Conservation (phyloP, 2,888 invertebrate genomes). For the Hedya salicella region DNA sequence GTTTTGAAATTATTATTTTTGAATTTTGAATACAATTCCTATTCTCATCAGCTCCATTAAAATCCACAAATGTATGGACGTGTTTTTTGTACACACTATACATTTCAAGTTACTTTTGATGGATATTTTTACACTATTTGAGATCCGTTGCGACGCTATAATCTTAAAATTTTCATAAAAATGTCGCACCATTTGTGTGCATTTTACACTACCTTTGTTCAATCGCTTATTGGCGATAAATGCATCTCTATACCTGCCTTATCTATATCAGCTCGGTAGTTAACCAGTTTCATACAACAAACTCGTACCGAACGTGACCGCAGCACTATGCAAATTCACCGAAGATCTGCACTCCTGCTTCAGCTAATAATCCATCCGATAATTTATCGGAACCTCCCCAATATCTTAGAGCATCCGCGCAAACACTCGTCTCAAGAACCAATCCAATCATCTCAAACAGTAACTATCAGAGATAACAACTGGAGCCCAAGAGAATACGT, state of each 20-base stretch:
- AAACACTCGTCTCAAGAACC: conserved; percentile 70
- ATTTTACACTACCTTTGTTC: not conserved
- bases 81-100: no score
- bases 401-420: conserved; percentile 38
- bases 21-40: no score
- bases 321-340: conserved; percentile 27
- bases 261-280: conserved; percentile 13
- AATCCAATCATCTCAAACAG: conserved; percentile 83
- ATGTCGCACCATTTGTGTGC: not conserved
- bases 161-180: not conserved
- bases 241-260: conserved; percentile 10
- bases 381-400: conserved; percentile 30
- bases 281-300: not conserved
- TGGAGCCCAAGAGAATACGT: conserved; percentile 77
- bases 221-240: not conserved
- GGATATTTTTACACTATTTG: no score
- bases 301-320: conserved; percentile 18
- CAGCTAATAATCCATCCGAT: conserved; percentile 35
- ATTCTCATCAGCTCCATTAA: no score
- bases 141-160: no score
- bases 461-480: conserved; percentile 77
- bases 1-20: no score
- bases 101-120: no score
- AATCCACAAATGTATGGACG: no score
- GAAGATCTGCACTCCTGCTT: conserved; percentile 7